phyloP scores from a whole-genome alignment of 2,113 vertebrate genomes.

The Malurus elegans region DNA sequence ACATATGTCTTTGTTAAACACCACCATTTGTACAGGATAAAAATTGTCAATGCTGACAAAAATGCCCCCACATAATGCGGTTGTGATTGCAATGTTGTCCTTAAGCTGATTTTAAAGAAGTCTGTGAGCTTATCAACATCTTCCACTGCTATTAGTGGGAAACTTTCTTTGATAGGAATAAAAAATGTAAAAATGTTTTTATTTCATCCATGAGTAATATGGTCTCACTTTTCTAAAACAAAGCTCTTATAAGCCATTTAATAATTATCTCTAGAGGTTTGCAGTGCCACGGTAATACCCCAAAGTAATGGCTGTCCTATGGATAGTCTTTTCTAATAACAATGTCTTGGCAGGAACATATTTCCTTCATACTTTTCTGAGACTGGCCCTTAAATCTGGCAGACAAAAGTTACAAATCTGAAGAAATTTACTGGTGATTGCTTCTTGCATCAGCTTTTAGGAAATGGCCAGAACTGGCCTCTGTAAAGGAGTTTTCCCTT shows the following conservation, averaged over 20 bases:
- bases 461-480: neutral
- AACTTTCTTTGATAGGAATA: neutral
- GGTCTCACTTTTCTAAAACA: neutral
- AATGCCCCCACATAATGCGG: conserved; percentile 62
- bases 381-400: neutral
- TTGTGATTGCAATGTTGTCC: conserved; percentile 57
- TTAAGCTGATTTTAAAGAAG: conserved; percentile 51
- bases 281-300: neutral
- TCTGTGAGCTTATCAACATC: conserved; percentile 44
- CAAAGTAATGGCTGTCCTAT: neutral
- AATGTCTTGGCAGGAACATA: neutral
- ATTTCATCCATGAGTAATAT: neutral
- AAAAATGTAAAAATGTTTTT: neutral
- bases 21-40: conserved; percentile 62
- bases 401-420: neutral
- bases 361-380: neutral
- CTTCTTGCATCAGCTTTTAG: neutral
- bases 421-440: neutral
- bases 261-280: neutral
- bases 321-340: neutral
- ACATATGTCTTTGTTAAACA: conserved; percentile 70
- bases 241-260: neutral
- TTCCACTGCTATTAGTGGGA: neutral
- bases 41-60: conserved; percentile 69
- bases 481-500: neutral